Evolutionary conservation across 37 sponge, comb jelly and placozoan species (phyloP), one percentile per base, ranked within the genome.

Genomic region (Crambe crambe): DNA sequence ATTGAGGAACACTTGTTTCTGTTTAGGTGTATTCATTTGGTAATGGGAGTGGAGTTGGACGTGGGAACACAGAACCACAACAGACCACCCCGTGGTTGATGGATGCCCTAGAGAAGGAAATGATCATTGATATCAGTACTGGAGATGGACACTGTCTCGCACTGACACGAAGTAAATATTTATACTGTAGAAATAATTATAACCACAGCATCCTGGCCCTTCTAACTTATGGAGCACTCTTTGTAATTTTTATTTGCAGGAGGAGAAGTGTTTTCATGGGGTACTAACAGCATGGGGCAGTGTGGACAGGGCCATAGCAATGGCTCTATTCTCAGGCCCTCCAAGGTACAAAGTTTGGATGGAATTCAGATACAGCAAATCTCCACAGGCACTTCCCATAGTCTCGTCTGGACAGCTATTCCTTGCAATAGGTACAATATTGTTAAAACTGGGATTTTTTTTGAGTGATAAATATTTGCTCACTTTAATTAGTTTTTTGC

Each of bases 261-360:
- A 56, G 87, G 91, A 32, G 91, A 83, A 56, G 94, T 96, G 78
- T 96, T 82, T 64, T 89, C 94, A 29, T 96, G 97, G 97, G 97
- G 97, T 31, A 88, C 78, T 58, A 96, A 96, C 82, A 84, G 82
- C 65, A 91, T 88, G 82, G 94, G 94, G 0, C 97, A 96, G 81
- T 93, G 94, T 77, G 97, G 97, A 9, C 90, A 85, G 68, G 97
- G 94, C 15, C 86, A 86, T 74, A 76, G 57, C 64, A 81, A 66
- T 30, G 77, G 86, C 39, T 73, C 83, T 65, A 87, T 96, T 5
- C 44, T 42, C 21, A 83, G 61, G 3, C 97, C 97, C 9, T 56
- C 79, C 57, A 92, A 85, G 63, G 89, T 96, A 1, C 39, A 56
- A 32, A 89, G 87, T 25, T 74, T 90, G 27, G 91, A 93, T 47